Evolutionary conservation across 2,888 invertebrate species (phyloP), one percentile per base, ranked within the genome.

Genomic region (Ceraclea dissimilis): DNA sequence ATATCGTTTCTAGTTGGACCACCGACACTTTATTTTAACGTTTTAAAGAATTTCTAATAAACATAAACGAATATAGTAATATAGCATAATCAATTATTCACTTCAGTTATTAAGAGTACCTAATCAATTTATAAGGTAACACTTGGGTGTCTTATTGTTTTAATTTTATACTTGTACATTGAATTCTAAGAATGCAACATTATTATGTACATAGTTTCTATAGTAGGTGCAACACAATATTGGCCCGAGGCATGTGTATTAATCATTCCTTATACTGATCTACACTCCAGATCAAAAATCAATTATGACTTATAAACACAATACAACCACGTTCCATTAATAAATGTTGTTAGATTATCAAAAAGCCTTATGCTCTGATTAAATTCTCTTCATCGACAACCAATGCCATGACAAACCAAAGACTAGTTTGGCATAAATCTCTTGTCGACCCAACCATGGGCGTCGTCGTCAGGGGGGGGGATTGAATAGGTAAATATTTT

Each of bases 271-370:
- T 39, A n/a, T n/a, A 39, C 39, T 8, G 39, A 39, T 39, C 39
- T n/a, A 16, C 16, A 16, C 16, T 39, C 39, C n/a, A 39, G 39
- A 39, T 39, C 39, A 39, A 39, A 39, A 39, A 39, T 39, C 39
- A 39, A 39, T 39, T 39, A 39, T 39, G 39, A 39, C 39, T 39
- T 39, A 39, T 39, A 39, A 39, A 39, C 13, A 39, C 39, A 39
- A 39, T 39, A 39, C 39, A 39, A 39, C 8, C 13, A 39, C 39
- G 13, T 39, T n/a, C 39, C 39, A 39, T 39, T 39, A 39, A n/a
- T n/a, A n/a, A n/a, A 39, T n/a, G 39, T 39, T 13, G 39, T 39
- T 39, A 39, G 39, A 39, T 39, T 39, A 39, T 39, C 39, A 16
- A 39, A 39, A 39, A 39, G 39, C 13, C 39, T 39, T 39, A 8